Evolutionary conservation across 1,140 invertebrate species (phyloP).

Genomic region (Caenorhabditis tropicalis): DNA sequence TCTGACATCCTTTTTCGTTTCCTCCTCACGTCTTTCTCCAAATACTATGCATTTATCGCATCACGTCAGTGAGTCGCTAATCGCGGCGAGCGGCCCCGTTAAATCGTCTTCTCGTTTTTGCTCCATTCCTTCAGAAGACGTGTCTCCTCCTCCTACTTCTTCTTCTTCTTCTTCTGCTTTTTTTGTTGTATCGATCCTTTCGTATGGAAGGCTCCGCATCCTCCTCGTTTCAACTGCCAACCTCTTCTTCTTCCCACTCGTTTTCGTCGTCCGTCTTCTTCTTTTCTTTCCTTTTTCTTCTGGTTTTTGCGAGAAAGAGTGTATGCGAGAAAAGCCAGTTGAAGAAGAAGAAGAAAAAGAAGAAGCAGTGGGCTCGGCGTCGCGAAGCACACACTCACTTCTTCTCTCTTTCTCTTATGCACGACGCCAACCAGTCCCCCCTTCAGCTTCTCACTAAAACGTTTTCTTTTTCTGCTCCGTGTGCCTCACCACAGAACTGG

Average conservation of each 20-base stretch:
- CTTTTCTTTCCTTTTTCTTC: not conserved
- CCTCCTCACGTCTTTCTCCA: not conserved
- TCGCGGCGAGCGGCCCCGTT: constrained; percentile 32
- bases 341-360: constrained; percentile 20
- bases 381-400: constrained; percentile 33
- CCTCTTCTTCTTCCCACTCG: constrained; percentile 5
- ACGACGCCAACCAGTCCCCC: not conserved
- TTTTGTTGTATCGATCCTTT: constrained; percentile 21
- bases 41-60: constrained; percentile 42
- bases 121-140: constrained; percentile 30
- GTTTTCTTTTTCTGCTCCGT: constrained; percentile 7
- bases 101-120: constrained; percentile 42
- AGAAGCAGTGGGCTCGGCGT: constrained; percentile 14
- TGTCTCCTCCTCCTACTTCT: not conserved
- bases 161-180: not conserved
- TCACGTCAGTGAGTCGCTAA: constrained; percentile 38
- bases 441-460: constrained; percentile 30
- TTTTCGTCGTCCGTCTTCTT: constrained; percentile 36
- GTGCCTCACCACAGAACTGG: not conserved
- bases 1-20: not conserved
- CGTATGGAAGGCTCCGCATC: constrained; percentile 6
- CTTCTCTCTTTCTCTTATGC: constrained; percentile 4
- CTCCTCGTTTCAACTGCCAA: constrained; percentile 8
- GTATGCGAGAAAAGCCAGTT: constrained; percentile 35
- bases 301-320: constrained; percentile 37